phyloP scores from a whole-genome alignment of 30 jellyfish, hydroid and myxozoan species.

The Aurelia aurita complex sp. Pacific region DNA sequence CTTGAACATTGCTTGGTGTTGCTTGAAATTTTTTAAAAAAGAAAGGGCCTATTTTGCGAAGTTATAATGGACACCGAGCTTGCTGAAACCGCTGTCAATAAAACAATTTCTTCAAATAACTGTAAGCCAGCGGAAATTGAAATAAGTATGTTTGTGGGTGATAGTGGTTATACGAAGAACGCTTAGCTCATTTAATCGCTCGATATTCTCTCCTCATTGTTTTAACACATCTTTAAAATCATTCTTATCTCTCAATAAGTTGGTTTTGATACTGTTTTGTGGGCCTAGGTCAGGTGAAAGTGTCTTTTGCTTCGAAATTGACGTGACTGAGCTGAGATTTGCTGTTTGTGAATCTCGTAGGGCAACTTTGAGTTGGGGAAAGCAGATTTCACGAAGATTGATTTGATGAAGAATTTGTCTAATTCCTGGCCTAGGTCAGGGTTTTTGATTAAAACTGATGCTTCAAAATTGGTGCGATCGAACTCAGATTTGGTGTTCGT shows the following conservation, averaged over 20 bases:
- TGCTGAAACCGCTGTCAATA: constrained; percentile 1
- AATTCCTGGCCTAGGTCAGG: too few species aligned
- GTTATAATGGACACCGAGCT: neutral
- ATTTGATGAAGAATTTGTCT: too few species aligned
- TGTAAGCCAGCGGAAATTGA: neutral
- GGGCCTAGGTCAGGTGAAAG: too few species aligned
- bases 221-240: constrained; percentile 6
- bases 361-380: too few species aligned
- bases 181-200: neutral
- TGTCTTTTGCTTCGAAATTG: too few species aligned
- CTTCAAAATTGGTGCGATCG: too few species aligned
- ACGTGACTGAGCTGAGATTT: too few species aligned
- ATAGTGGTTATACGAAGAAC: neutral
- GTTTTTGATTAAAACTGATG: too few species aligned
- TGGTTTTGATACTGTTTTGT: neutral
- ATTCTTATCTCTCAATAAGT: neutral
- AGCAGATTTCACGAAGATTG: too few species aligned
- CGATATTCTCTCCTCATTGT: neutral
- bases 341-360: too few species aligned
- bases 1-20: neutral
- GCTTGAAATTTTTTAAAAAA: neutral
- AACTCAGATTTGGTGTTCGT: too few species aligned
- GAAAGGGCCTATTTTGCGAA: neutral
- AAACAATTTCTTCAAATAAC: neutral
- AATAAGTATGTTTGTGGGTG: constrained; percentile 3